Conservation (phyloP, 2,797 vertebrate genomes). For the Enteromius viviparus region DNA sequence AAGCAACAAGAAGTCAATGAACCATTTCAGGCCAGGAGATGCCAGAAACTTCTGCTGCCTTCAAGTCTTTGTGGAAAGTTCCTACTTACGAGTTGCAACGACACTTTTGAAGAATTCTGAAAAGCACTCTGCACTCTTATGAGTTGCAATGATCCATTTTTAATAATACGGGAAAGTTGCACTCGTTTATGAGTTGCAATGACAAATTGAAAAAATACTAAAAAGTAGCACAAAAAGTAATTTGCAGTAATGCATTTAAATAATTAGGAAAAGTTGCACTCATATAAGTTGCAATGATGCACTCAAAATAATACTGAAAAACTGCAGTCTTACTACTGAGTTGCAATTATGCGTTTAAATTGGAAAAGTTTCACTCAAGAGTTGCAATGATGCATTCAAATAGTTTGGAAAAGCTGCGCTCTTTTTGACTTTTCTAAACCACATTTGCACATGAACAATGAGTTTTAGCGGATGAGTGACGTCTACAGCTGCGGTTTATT, state of each 20-base stretch:
- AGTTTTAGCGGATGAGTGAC: neutral
- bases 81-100: conserved; percentile 56
- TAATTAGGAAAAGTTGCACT: conserved; percentile 18
- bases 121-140: neutral
- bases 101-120: neutral
- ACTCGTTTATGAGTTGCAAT: conserved; percentile 46
- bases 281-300: conserved; percentile 47
- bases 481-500: neutral
- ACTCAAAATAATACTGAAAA: neutral
- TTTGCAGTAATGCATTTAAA: neutral
- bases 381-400: neutral
- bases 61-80: conserved; percentile 43
- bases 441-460: neutral
- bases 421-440: neutral
- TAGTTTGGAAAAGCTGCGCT: neutral
- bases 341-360: neutral
- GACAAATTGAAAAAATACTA: neutral
- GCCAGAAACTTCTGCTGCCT: conserved; percentile 46
- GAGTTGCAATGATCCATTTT: neutral
- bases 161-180: neutral
- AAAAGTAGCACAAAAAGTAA: neutral
- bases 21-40: conserved; percentile 70
- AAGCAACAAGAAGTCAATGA: conserved; percentile 77
- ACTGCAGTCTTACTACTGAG: conserved; percentile 57
- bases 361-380: conserved; percentile 47